Base-by-base conservation (phyloP, 2,113 vertebrate genomes). In the Empidonax traillii region DNA sequence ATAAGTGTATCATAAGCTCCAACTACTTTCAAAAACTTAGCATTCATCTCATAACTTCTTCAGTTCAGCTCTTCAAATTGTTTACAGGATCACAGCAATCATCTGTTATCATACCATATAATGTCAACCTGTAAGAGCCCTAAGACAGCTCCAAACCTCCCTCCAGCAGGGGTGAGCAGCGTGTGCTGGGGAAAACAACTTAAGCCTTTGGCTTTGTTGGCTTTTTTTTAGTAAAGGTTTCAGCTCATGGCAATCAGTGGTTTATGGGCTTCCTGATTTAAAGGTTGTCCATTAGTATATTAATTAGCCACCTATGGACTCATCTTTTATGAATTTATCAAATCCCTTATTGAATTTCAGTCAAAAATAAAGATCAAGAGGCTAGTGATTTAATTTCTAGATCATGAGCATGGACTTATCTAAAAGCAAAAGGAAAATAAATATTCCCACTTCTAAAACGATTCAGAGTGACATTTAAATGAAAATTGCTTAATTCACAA, bases 251-350 rank as follows among this genome's bases (percentile, higher is more conserved):
- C 43, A 66, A 51, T 69, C 53, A 52, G 41, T 33, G 10, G 27
- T 84, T 67, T 84, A 71, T 11, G 14, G 27, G 31, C 15, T 90
- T 79, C n/a, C 56, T 52, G n/a, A 85, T 51, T 65, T 58, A 93
- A 79, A 91, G 20, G 18, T 6, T 79, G 74, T n/a, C 56, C 53
- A 78, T 49, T 46, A 61, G 35, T 35, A 37, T 49, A 69, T 47
- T 92, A 96, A 96, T 93, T 88, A 84, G 79, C 72, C 51, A 86
- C 55, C 88, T 43, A 65, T 43, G 8, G 82, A 69, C 46, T 93
- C 51, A 61, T 80, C 52, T 79, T 93, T 66, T 69, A 90, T 30
- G 23, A 90, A 83, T 83, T 62, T 66, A 62, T 74, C 51, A 33
- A 89, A 75, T 61, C 31, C 33, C 13, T 47, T 79, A 83, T 33